These are phyloP conservation scores for Gymnoscopelus microlampas DNA, from an alignment of 2,797 vertebrate genomes.

Conservation along the genomic window DNA sequence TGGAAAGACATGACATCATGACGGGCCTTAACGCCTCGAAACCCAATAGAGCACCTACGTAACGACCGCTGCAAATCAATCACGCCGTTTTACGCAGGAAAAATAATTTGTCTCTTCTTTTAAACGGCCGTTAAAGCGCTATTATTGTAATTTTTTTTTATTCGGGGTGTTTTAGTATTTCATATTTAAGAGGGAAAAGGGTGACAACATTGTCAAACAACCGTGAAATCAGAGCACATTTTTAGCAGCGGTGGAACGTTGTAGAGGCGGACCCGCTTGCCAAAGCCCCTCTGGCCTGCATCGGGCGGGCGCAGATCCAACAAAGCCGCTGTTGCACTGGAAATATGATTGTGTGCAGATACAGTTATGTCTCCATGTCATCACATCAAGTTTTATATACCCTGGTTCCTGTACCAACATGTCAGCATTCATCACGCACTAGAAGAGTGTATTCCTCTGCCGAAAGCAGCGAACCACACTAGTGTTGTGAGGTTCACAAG, in stretches of 20 bases:
- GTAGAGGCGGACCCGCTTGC: slow-evolving; percentile 41
- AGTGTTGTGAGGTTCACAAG: too few species aligned
- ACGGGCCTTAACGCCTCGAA: slow-evolving; percentile 69
- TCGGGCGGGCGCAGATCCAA: neutral
- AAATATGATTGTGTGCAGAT: slow-evolving; percentile 14
- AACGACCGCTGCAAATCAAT: slow-evolving; percentile 77
- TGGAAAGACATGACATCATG: slow-evolving; percentile 79
- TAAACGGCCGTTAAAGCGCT: slow-evolving; percentile 70
- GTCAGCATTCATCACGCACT: slow-evolving; percentile 62
- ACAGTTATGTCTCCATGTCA: slow-evolving; percentile 15
- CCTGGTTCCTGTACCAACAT: slow-evolving; percentile 55
- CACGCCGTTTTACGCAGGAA: slow-evolving; percentile 66
- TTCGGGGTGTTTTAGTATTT: slow-evolving; percentile 76
- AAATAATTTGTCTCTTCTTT: slow-evolving; percentile 76
- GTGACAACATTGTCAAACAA: slow-evolving; percentile 81
- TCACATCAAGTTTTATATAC: slow-evolving; percentile 46
- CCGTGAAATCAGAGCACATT: slow-evolving; percentile 70
- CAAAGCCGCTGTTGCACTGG: slow-evolving; percentile 1
- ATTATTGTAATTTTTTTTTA: slow-evolving; percentile 66
- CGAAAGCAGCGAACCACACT: too few species aligned
- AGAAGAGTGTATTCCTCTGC: too few species aligned
- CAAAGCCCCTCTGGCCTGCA: slow-evolving; percentile 51
- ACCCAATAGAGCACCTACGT: slow-evolving; percentile 74
- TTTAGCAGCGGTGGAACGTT: slow-evolving; percentile 64
- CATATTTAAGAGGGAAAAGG: slow-evolving; percentile 78